Evolutionary conservation across 1,140 invertebrate species (phyloP).

Genomic region (Lepeophtheirus salmonis): DNA sequence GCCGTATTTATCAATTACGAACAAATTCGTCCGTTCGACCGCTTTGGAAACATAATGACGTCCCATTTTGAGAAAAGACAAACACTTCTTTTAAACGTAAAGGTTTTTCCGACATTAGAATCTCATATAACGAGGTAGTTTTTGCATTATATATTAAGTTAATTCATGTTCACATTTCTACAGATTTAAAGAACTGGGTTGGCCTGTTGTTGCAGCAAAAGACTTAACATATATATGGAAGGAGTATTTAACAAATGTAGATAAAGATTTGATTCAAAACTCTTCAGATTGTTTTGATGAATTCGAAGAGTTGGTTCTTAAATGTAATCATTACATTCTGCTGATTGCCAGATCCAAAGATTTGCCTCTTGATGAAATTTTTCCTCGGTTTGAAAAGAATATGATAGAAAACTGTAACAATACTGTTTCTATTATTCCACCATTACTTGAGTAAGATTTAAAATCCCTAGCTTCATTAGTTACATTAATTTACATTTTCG

Average conservation of each 20-base stretch:
- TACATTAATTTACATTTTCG: not conserved
- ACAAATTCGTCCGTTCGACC: too few species aligned
- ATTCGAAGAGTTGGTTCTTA: not conserved
- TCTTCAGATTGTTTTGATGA: not conserved
- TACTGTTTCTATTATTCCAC: not conserved
- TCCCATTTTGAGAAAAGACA: too few species aligned
- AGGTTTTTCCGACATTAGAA: too few species aligned
- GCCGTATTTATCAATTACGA: too few species aligned
- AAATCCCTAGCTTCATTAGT: not conserved
- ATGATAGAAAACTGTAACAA: not conserved
- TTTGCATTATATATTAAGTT: too few species aligned
- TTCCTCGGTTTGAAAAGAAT: not conserved
- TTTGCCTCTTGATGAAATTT: not conserved
- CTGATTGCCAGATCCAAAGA: not conserved
- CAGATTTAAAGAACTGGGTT: not conserved
- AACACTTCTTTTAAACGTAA: too few species aligned
- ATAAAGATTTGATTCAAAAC: not conserved
- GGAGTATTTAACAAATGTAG: not conserved
- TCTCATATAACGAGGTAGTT: too few species aligned
- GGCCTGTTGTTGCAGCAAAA: not conserved
- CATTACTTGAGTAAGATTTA: not conserved
- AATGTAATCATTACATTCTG: not conserved
- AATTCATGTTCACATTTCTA: too few species aligned
- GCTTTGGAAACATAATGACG: too few species aligned
- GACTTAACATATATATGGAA: not conserved